Evolutionary conservation across 2,113 vertebrate genomes (phyloP).

Genomic region (Hypomesus transpacificus): DNA sequence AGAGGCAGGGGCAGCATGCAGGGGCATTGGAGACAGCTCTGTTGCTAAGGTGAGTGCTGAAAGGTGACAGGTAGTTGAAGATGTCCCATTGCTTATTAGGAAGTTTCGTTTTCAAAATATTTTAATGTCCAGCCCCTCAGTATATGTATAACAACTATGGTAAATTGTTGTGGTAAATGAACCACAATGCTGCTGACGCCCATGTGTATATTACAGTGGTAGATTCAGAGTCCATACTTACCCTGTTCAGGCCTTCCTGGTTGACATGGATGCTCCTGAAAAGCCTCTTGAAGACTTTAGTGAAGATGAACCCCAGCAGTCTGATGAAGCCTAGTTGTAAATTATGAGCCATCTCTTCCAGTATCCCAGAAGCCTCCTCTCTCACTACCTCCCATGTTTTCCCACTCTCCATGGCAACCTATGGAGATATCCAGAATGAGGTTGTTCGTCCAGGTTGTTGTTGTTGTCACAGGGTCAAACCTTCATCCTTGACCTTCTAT

Average conservation of each 20-base stretch:
- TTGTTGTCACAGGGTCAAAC: neutral
- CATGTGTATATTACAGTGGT: neutral
- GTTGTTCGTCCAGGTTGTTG: neutral
- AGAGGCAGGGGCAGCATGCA: too few species aligned
- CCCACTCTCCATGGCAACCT: conserved; percentile 82
- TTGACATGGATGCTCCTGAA: conserved; percentile 87
- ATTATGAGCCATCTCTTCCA: conserved; percentile 93
- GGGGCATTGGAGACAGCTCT: too few species aligned
- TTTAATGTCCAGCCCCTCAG: too few species aligned
- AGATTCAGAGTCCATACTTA: conserved; percentile 34
- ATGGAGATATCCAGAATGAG: neutral
- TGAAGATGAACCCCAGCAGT: conserved; percentile 82
- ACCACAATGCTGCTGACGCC: too few species aligned
- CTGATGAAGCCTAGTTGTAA: conserved; percentile 83
- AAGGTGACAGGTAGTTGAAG: too few species aligned
- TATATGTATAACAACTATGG: too few species aligned
- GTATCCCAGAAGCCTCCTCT: conserved; percentile 76
- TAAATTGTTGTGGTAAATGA: too few species aligned
- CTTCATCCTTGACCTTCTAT: neutral
- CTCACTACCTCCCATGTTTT: conserved; percentile 75
- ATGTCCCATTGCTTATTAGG: too few species aligned
- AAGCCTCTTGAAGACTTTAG: conserved; percentile 87
- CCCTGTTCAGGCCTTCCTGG: conserved; percentile 88
- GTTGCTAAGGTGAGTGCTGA: too few species aligned
- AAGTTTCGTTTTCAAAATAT: too few species aligned